These are phyloP conservation scores for Epizoanthus scotinus DNA, from an alignment of 92 coral and sea anemone species.

Conservation along the genomic window DNA sequence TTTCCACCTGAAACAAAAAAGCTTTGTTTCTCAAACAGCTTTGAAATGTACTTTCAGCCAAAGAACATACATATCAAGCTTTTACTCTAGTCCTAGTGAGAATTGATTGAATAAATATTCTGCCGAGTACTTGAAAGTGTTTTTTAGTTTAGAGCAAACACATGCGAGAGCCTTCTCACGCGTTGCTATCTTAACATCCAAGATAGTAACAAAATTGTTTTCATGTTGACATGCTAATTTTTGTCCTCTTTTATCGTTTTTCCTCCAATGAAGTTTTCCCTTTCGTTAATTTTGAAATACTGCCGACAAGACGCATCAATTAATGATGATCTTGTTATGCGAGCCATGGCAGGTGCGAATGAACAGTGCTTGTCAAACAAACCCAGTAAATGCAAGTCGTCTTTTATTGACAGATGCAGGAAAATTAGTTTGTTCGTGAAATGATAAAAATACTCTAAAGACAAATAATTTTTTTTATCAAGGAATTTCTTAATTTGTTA, in stretches of 20 bases:
- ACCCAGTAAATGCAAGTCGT: not conserved
- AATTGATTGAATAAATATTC: not conserved
- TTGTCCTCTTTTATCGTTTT: not conserved
- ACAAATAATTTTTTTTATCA: not conserved
- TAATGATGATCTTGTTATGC: not conserved
- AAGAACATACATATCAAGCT: not conserved
- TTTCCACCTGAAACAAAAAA: not conserved
- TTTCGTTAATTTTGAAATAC: not conserved
- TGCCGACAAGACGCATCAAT: constrained; percentile 22
- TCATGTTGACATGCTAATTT: constrained; percentile 15
- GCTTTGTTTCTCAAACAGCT: not conserved
- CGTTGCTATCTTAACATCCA: constrained; percentile 38
- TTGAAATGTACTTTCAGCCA: not conserved
- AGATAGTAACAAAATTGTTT: constrained; percentile 19
- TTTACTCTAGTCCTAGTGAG: not conserved
- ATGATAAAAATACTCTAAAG: not conserved
- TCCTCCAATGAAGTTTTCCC: constrained; percentile 24
- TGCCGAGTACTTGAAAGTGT: not conserved
- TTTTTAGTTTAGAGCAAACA: constrained; percentile 4
- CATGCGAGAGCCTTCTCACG: not conserved
- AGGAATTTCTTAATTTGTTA: not conserved
- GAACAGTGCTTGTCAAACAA: not conserved
- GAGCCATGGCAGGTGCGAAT: constrained; percentile 12
- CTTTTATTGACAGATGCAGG: not conserved
- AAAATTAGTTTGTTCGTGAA: not conserved